Evolutionary conservation across 2,797 vertebrate species (phyloP).

Genomic region (Syngnathus acus): DNA sequence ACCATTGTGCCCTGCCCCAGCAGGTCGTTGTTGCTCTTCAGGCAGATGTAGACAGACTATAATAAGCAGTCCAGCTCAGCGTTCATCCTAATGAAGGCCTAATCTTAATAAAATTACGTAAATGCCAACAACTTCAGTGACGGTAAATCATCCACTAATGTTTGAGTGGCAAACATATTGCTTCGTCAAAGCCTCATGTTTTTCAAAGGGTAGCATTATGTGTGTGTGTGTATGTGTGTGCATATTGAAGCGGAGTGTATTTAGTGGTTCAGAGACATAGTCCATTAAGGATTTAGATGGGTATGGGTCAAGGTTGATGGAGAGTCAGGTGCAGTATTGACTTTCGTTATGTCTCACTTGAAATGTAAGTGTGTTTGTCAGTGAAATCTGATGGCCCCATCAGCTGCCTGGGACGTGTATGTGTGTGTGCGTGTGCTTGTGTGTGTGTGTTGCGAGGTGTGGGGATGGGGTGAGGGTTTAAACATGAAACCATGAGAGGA

Average conservation of each 20-base stretch:
- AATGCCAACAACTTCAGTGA: slow-evolving; percentile 6
- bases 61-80: slow-evolving; percentile 43
- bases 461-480: neutral
- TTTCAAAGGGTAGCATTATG: slow-evolving; percentile 28
- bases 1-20: slow-evolving; percentile 58
- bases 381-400: slow-evolving; percentile 83
- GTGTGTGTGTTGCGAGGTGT: slow-evolving; percentile 5
- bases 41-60: slow-evolving; percentile 49
- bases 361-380: slow-evolving; percentile 83
- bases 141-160: neutral
- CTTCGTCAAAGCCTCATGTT: slow-evolving; percentile 48
- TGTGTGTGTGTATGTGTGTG: slow-evolving; percentile 24
- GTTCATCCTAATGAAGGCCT: slow-evolving; percentile 52
- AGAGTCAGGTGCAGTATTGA: slow-evolving; percentile 73
- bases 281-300: slow-evolving; percentile 27
- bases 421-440: slow-evolving; percentile 33
- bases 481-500: slow-evolving; percentile 9
- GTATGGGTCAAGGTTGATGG: slow-evolving; percentile 27
- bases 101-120: slow-evolving; percentile 26
- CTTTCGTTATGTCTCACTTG: slow-evolving; percentile 84
- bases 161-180: slow-evolving; percentile 16
- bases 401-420: slow-evolving; percentile 79
- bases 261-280: slow-evolving; percentile 32
- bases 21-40: slow-evolving; percentile 50
- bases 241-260: slow-evolving; percentile 13